Percentiles rank a stretch among this genome's conserved stretches.
These are phyloP conservation scores for Cheirogaleus medius DNA, from an alignment of 2,113 vertebrate species.

Conservation along the genomic window DNA sequence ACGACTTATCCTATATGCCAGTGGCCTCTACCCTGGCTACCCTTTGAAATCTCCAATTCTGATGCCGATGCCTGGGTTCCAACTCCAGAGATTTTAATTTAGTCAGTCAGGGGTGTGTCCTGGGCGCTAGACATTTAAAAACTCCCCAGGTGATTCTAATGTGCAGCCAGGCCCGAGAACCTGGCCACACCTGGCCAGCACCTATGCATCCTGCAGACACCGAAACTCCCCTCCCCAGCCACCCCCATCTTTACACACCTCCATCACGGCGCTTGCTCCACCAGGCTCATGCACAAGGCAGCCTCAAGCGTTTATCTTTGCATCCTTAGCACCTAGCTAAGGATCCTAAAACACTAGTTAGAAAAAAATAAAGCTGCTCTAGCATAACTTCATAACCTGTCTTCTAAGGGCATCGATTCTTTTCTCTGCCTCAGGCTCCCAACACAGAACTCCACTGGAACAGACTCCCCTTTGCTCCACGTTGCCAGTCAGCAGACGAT, in stretches of 20 bases:
- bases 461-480: neutral
- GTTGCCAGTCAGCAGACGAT: neutral
- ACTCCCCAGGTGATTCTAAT: neutral
- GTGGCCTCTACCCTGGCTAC: neutral
- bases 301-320: neutral
- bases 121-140: neutral
- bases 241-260: neutral
- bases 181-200: neutral
- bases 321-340: neutral
- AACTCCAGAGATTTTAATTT: neutral
- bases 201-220: neutral
- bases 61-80: neutral
- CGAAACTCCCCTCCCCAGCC: fast-evolving
- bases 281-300: neutral
- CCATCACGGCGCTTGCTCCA: neutral
- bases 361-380: neutral
- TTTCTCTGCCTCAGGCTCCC: neutral
- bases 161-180: neutral
- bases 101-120: neutral
- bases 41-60: neutral
- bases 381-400: neutral
- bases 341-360: neutral
- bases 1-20: neutral
- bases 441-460: neutral
- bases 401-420: neutral